Conservation (phyloP, 2,888 invertebrate genomes). For the Drosophila helvetica region DNA sequence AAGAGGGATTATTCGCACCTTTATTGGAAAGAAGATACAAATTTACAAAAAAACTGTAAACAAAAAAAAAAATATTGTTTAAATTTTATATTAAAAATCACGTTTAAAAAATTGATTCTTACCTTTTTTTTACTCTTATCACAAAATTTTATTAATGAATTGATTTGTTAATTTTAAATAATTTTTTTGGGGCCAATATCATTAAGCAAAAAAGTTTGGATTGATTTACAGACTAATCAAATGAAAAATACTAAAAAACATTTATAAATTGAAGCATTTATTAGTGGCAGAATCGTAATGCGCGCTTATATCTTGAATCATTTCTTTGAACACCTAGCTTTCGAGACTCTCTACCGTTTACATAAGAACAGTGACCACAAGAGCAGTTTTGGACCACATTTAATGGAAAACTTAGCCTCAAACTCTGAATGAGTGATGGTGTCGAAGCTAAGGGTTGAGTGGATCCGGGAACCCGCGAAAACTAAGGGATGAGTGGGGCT, state of each 20-base stretch:
- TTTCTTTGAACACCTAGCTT: too few relatives aligned
- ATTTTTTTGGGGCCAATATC: neutral
- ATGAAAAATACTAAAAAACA: neutral
- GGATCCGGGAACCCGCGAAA: too few relatives aligned
- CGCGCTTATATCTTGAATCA: too few relatives aligned
- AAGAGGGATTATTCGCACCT: neutral
- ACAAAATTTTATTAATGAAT: too few relatives aligned
- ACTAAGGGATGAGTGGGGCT: slow-evolving; percentile 30
- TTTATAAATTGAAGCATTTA: neutral
- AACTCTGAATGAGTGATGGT: neutral
- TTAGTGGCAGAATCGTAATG: too few relatives aligned
- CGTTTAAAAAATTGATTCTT: too few relatives aligned
- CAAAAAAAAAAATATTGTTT: too few relatives aligned
- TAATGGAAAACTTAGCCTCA: neutral
- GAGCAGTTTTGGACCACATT: neutral
- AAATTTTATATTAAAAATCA: too few relatives aligned
- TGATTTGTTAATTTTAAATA: neutral
- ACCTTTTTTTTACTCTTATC: too few relatives aligned
- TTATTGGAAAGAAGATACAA: neutral
- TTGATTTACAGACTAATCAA: too few relatives aligned
- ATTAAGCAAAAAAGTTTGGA: neutral
- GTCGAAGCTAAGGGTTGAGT: neutral
- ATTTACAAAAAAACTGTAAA: neutral
- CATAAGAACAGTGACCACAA: neutral
- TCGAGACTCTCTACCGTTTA: neutral